Percentiles rank a stretch among this genome's conserved stretches.
Conservation (phyloP, 92 coral and sea anemone species). For the Blastomussa wellsi region DNA sequence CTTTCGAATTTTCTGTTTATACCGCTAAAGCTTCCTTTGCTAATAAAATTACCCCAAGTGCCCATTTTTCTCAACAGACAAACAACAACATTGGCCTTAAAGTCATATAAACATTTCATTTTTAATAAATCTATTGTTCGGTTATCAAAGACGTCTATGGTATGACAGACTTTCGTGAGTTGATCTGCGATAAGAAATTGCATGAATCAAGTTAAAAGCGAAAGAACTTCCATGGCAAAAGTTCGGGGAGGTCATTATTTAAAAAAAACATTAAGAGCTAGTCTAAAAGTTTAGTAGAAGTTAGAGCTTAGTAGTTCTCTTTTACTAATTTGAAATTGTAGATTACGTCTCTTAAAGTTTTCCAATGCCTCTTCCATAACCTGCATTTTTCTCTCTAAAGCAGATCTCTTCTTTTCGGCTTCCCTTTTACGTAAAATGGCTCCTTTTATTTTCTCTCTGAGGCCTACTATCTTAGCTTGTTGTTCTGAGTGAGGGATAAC, state of each 20-base stretch:
- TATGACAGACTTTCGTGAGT: neutral
- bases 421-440: conserved; percentile 38
- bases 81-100: neutral
- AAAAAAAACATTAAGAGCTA: neutral
- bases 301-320: conserved; percentile 37
- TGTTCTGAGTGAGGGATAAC: conserved; percentile 30
- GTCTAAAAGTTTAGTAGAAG: conserved; percentile 21
- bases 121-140: neutral
- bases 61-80: neutral
- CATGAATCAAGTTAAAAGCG: neutral
- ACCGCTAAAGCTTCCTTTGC: too few species aligned
- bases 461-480: conserved; percentile 14
- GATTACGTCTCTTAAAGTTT: conserved; percentile 32
- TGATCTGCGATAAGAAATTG: neutral
- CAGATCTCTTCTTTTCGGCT: conserved; percentile 19
- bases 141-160: neutral
- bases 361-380: conserved; percentile 27
- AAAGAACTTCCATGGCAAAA: neutral
- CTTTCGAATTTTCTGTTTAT: too few species aligned
- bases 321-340: conserved; percentile 37
- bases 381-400: conserved; percentile 30
- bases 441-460: conserved; percentile 23
- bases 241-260: neutral
- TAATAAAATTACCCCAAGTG: neutral
- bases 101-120: neutral